Evolutionary conservation across 2,888 invertebrate species (phyloP), one percentile per base, ranked within the genome.

Genomic region (Chymomyza amoena): DNA sequence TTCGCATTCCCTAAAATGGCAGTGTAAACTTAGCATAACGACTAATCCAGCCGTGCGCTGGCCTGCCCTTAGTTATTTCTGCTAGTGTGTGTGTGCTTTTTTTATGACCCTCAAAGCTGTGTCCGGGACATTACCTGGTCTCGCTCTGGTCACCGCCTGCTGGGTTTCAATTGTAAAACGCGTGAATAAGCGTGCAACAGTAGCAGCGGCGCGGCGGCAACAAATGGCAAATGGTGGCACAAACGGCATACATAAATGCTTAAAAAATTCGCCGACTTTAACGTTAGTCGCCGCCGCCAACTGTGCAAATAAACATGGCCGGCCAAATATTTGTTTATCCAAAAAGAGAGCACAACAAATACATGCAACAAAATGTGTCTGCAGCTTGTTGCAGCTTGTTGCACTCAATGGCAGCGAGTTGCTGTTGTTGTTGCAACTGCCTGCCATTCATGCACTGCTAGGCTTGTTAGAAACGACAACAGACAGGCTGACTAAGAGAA

Each of bases 281-380:
- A 70, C 62, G 62, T 54, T 54, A 13, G 54, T n/a, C 80, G 25
- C 79, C 73, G 71, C 73, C 75, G 72, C 79, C 82, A 84, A 83
- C 84, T 83, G 83, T 82, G 81, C 78, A 83, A 84, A 84, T 77
- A 83, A 81, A 72, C 79, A 75, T 63, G 16, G 20, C 56, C 76
- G 64, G 61, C 61, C 52, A 78, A 82, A 80, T 82, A 81, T 84
- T 83, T 84, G 75, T 81, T 81, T 75, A 68, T 54, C 73, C 63
- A 64, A 78, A 45, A 76, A 78, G 82, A 72, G 74, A 75, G 74
- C 72, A 69, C 65, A 74, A 70, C 67, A 75, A 80, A 77, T 32
- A 32, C 78, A 74, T 60, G 64, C 13, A 13, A 45, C 39, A 13
- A 45, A 45, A 45, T 45, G 13, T 45, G 39, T 45, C 39, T 45